Evolutionary conservation across 2,113 vertebrate species (phyloP).

Genomic region (Carlito syrichta): DNA sequence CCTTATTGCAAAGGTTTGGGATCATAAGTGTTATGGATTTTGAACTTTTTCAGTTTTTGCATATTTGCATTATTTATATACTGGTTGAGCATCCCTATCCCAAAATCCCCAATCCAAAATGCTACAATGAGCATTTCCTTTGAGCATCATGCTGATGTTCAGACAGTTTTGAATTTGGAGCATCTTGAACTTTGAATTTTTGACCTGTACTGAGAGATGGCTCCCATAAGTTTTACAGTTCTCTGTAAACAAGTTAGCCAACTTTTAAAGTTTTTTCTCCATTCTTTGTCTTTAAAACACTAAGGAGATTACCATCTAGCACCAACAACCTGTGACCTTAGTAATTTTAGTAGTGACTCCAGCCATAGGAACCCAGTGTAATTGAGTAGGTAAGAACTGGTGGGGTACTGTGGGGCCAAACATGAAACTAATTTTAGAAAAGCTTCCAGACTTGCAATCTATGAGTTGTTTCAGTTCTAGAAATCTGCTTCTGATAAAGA

Average conservation of each 20-base stretch:
- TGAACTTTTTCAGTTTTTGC: neutral
- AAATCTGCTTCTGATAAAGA: neutral
- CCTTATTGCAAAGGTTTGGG: neutral
- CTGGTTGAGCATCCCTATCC: neutral
- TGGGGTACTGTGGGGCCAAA: neutral
- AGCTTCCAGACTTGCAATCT: neutral
- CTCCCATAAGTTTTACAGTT: neutral
- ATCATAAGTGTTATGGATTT: neutral
- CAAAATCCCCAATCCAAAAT: neutral
- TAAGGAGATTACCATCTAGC: neutral
- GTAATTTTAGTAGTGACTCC: neutral
- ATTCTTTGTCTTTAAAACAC: neutral
- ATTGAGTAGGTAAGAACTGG: neutral
- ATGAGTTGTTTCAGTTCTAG: neutral
- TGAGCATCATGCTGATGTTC: neutral
- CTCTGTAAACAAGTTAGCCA: neutral
- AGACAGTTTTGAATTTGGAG: neutral
- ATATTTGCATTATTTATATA: neutral
- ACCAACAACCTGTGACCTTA: neutral
- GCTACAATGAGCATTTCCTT: neutral
- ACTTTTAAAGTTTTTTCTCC: neutral
- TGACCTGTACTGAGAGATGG: neutral
- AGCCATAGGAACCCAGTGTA: neutral
- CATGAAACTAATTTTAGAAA: neutral
- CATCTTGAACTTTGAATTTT: neutral